Conservation (phyloP, 2,888 invertebrate species). For the Barypeithes pellucidus region DNA sequence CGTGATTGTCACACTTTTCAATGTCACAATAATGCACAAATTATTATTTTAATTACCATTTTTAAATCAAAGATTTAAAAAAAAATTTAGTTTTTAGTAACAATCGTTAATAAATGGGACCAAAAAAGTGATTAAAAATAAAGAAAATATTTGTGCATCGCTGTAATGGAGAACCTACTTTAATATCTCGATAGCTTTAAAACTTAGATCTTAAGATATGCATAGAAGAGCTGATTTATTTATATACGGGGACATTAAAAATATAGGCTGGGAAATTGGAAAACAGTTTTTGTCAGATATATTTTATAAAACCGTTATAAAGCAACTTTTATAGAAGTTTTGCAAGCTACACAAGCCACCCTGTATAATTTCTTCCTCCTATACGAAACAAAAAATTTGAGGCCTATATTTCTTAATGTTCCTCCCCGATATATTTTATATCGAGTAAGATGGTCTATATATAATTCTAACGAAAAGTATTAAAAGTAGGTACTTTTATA, state of each 20-base stretch:
- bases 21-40: slow-evolving; percentile 23
- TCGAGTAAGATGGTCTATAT: not conserved
- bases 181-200: slow-evolving; percentile 41
- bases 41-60: not conserved
- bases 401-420: not conserved
- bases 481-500: slow-evolving; percentile 30
- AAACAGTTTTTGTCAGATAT: too few relatives aligned
- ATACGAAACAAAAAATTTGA: too few relatives aligned
- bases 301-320: too few relatives aligned
- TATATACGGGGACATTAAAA: not conserved
- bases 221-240: slow-evolving; percentile 6
- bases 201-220: slow-evolving; percentile 25
- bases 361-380: too few relatives aligned
- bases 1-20: not conserved
- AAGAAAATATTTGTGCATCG: slow-evolving; percentile 37
- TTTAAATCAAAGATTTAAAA: not conserved
- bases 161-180: slow-evolving; percentile 3
- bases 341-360: too few relatives aligned
- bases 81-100: slow-evolving; percentile 7
- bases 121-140: slow-evolving; percentile 22
- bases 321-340: too few relatives aligned
- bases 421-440: not conserved
- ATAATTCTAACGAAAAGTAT: slow-evolving; percentile 19
- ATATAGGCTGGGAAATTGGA: slow-evolving; percentile 2
- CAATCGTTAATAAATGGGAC: slow-evolving; percentile 21